Base-by-base conservation (phyloP, 2,113 vertebrate genomes). In the Chauna torquata region DNA sequence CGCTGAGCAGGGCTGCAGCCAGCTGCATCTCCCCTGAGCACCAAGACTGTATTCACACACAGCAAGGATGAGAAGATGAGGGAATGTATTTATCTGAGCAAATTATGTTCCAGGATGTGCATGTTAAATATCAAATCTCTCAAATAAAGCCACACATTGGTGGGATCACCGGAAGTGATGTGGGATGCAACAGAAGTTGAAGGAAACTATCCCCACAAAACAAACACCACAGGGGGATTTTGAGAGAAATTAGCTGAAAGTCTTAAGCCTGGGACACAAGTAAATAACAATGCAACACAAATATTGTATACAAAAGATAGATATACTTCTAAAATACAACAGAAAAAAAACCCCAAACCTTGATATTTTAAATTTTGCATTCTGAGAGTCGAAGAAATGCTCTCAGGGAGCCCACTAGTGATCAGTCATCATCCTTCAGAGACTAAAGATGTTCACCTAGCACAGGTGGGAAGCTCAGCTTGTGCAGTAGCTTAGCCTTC, bases 61-160 rank as follows among this genome's bases (percentile, higher is more conserved):
- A 71, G 42, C 7, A 45, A 28, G 38, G 24, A n/a, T 82, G 22
- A 92, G 79, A 38, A 59, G 62, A 71, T 34, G 14, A 14, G 12
- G 12, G 44, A 88, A 55, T 82, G 15, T 24, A 58, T 85, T 90
- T 58, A 52, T 59, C 64, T 6, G 34, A 80, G 28, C 7, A 64
- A 90, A 88, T 66, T 2, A 20, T 47, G 34, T 74, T 86, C 50
- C 44, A 57, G 45, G 13, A 25, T 57, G 17, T 66, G 44, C 17
- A 88, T 32, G 15, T 69, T 61, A 84, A 77, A 66, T 57, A 72
- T 38, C 20, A 47, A 15, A 42, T 57, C 45, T 70, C 16, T 83
- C 45, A 92, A 42, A 74, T 11, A 27, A 1, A 83, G 42, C 7
- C 23, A 40, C 0, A 0, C 16, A 19, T 15, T 58, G 50, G 7